These are phyloP conservation scores for Thumatha senex DNA, from an alignment of 2,888 invertebrate genomes.

Conservation along the genomic window DNA sequence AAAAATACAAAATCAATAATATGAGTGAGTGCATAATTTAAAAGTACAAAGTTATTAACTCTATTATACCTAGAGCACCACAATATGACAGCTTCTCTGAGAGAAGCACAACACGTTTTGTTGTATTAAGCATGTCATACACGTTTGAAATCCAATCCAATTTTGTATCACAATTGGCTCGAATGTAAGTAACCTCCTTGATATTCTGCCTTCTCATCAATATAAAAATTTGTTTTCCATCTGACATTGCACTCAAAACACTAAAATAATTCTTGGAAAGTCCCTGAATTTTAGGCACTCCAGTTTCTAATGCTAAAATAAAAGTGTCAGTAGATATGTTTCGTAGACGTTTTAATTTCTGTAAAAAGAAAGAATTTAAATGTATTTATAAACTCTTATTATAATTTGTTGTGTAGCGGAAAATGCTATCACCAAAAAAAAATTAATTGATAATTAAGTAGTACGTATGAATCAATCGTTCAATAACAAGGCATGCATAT, in stretches of 20 bases:
- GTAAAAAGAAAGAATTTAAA: slow-evolving; percentile 24
- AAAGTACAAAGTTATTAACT: no score
- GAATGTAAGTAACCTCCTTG: slow-evolving; percentile 39
- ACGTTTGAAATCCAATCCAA: slow-evolving; percentile 52
- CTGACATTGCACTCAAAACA: slow-evolving; percentile 48
- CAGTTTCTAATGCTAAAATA: slow-evolving; percentile 46
- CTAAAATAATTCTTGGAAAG: slow-evolving; percentile 40
- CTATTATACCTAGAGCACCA: slow-evolving; percentile 58
- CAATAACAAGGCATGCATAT: no score
- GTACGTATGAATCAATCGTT: no score
- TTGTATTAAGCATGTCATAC: slow-evolving; percentile 45
- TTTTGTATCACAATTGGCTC: slow-evolving; percentile 45
- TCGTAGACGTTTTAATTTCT: slow-evolving; percentile 49
- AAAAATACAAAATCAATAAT: no score
- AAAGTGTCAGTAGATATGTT: slow-evolving; percentile 42
- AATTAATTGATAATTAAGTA: no score
- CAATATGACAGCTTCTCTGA: slow-evolving; percentile 53
- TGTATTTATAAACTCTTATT: not conserved
- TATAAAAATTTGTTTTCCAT: slow-evolving; percentile 44
- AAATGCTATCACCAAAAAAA: no score
- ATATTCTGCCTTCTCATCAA: slow-evolving; percentile 43
- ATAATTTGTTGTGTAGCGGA: not conserved
- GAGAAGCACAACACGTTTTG: slow-evolving; percentile 47
- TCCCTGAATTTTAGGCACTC: slow-evolving; percentile 35
- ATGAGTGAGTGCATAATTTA: no score